Evolutionary conservation across 2,113 vertebrate species (phyloP).

Genomic region (Psammodynastes pulverulentus): DNA sequence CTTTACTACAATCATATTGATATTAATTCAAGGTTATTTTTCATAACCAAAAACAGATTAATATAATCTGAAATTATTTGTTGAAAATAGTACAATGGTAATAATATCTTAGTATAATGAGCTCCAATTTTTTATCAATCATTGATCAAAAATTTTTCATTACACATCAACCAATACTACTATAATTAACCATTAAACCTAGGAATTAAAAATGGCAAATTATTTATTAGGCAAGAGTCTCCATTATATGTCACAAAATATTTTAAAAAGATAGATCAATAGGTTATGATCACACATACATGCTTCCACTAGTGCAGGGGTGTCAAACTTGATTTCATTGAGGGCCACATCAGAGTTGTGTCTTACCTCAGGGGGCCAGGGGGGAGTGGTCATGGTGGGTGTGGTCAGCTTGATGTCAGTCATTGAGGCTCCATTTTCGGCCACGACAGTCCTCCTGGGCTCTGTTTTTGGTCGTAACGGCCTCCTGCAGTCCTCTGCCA

Average conservation of each 20-base stretch:
- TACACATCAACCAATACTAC: not conserved
- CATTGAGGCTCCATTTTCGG: too few relatives aligned
- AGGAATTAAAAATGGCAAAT: slow-evolving; percentile 3
- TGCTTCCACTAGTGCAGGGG: not conserved
- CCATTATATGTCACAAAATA: not conserved
- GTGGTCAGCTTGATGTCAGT: too few relatives aligned
- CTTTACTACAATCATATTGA: not conserved
- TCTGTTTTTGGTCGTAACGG: too few relatives aligned
- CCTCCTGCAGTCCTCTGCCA: too few relatives aligned
- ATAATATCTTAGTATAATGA: fast-evolving
- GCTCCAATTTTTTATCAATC: not conserved
- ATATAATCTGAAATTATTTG: not conserved
- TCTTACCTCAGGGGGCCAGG: too few relatives aligned
- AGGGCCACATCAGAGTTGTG: too few relatives aligned
- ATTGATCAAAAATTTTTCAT: not conserved
- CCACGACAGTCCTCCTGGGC: too few relatives aligned
- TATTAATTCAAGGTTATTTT: not conserved
- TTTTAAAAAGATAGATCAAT: not conserved
- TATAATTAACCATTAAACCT: not conserved
- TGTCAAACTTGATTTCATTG: too few relatives aligned
- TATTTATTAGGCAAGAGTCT: slow-evolving; percentile 35
- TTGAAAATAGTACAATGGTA: not conserved
- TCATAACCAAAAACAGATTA: not conserved
- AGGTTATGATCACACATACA: not conserved
- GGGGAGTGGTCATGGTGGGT: too few relatives aligned